Percentiles rank a stretch among this genome's conserved stretches.
Conservation (phyloP, 2,113 vertebrate species). For the Cheirogaleus medius region DNA sequence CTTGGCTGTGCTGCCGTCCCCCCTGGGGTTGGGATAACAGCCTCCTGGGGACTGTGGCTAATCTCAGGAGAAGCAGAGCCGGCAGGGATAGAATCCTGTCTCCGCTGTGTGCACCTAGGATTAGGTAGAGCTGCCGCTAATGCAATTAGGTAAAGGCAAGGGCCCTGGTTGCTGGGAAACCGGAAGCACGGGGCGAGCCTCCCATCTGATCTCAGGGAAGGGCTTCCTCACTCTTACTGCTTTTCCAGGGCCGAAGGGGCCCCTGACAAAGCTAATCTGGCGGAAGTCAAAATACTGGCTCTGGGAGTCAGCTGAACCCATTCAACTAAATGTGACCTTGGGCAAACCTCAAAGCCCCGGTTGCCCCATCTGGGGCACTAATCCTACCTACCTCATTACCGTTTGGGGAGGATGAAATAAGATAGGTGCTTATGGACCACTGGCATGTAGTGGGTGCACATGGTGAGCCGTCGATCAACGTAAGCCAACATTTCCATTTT, state of each 20-base stretch:
- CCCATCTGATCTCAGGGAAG: not conserved
- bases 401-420: not conserved
- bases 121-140: constrained; percentile 61
- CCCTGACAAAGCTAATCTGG: not conserved
- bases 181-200: not conserved
- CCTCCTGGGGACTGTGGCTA: constrained; percentile 39
- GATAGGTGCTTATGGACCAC: not conserved
- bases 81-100: constrained; percentile 75
- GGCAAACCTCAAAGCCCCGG: not conserved
- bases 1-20: not conserved
- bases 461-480: not conserved
- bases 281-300: not conserved
- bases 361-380: not conserved
- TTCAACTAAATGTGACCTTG: not conserved
- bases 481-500: not conserved
- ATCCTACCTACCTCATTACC: not conserved
- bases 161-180: not conserved
- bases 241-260: not conserved
- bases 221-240: not conserved
- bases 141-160: not conserved
- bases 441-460: not conserved
- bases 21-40: constrained; percentile 12
- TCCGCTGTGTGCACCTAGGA: constrained; percentile 59
- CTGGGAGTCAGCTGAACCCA: not conserved
- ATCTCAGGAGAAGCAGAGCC: constrained; percentile 71